Conservation (phyloP, 2,113 vertebrate genomes). For the Sturnira hondurensis region DNA sequence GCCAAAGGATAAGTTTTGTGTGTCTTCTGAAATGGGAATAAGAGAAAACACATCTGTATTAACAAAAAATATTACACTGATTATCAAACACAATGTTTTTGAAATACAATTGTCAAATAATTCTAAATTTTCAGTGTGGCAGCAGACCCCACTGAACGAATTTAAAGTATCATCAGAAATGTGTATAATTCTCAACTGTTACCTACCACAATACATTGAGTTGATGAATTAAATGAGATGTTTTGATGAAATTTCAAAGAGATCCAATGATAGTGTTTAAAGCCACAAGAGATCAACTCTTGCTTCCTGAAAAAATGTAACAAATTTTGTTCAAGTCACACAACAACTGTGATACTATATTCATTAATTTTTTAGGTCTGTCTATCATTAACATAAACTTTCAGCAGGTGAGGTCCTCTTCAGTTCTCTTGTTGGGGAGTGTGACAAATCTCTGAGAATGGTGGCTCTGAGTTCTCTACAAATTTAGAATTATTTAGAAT, state of each 20-base stretch:
- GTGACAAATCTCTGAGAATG: neutral
- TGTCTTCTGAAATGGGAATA: neutral
- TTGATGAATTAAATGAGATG: neutral
- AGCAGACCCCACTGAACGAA: rapidly evolving
- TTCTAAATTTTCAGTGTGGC: neutral
- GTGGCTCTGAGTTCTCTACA: neutral
- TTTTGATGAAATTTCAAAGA: neutral
- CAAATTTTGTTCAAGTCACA: neutral
- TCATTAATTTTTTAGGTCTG: neutral
- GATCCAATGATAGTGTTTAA: neutral
- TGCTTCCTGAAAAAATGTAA: neutral
- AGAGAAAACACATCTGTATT: too few relatives aligned
- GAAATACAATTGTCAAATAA: neutral
- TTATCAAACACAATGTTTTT: neutral
- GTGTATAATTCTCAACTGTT: neutral
- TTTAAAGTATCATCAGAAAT: neutral
- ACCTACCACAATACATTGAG: neutral
- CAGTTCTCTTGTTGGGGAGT: too few relatives aligned
- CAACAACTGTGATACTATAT: neutral
- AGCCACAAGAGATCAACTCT: neutral
- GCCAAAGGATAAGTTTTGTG: neutral
- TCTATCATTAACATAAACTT: neutral
- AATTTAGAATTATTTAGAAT: neutral
- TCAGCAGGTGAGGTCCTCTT: neutral
- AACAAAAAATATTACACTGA: too few relatives aligned